Evolutionary conservation across 2,797 vertebrate species (phyloP), one percentile per base, ranked within the genome.

Genomic region (Mormyrops attenuatus): DNA sequence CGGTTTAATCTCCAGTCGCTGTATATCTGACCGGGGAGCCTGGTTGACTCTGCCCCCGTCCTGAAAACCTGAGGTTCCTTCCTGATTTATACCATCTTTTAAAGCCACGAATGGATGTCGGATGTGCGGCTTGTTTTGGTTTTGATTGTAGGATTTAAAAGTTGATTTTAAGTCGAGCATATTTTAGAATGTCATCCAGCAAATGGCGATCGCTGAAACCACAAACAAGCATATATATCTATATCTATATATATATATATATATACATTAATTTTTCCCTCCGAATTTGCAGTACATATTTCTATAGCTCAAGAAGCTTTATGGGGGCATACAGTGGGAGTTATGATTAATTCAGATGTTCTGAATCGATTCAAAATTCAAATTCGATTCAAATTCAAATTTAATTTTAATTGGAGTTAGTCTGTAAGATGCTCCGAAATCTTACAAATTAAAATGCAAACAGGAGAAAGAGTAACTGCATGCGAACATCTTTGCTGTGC

Each of bases 261-360:
- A 4, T 2, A 13, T 50, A 85, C 34, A 50, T 50, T 84, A 0
- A 30, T 30, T 84, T 26, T 73, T 49, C 13, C 47, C 77, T 34
- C 34, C 3, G 9, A 22, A 49, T n/a, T 22, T 86, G 44, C 85
- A 86, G 22, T 41, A 26, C 3, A n/a, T 60, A 57, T 8, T 44
- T 60, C 15, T 60, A 41, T 17, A 50, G 85, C 85, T 87, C 5
- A 60, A 60, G 77, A 60, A 87, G 34, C 50, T 57, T 87, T 87
- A 8, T 57, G 55, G 20, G 20, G 38, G 30, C 7, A 17, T 53
- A 47, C 49, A 85, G 49, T 20, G 41, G 89, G 38, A 85, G 47
- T 11, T 17, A 63, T 89, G 15, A 89, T 50, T 89, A 85, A 89
- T 63, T 22, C n/a, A 89, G 55, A 89, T 47, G 47, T 22, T 38